Conservation (phyloP, 2,797 vertebrate genomes). For the Ambastaia sidthimunki region DNA sequence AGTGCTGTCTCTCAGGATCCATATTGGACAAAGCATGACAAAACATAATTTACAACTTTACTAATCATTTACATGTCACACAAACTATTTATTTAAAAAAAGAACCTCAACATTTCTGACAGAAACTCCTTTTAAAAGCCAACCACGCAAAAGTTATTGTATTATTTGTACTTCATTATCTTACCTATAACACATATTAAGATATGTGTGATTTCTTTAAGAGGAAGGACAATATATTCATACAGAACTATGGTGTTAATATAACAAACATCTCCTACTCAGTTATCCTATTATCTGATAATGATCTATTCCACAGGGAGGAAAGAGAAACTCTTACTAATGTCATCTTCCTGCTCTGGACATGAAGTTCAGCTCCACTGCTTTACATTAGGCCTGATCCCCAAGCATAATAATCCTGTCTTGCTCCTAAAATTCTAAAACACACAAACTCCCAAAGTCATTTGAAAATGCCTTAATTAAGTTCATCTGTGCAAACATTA, state of each 20-base stretch:
- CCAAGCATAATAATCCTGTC: slow-evolving; percentile 70
- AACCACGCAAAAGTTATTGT: neutral
- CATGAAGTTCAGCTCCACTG: slow-evolving; percentile 44
- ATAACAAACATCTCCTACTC: neutral
- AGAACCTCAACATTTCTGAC: too few relatives aligned
- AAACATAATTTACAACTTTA: too few relatives aligned
- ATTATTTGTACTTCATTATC: neutral
- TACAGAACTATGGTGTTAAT: neutral
- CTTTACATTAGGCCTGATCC: slow-evolving; percentile 65
- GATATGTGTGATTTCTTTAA: slow-evolving; percentile 14
- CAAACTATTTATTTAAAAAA: too few relatives aligned
- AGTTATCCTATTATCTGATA: slow-evolving; percentile 24
- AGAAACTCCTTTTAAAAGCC: neutral
- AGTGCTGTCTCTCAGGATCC: neutral
- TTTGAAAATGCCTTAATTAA: slow-evolving; percentile 78
- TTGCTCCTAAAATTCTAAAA: slow-evolving; percentile 76
- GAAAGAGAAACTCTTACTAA: slow-evolving; percentile 50
- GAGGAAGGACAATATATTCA: neutral
- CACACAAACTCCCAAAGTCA: slow-evolving; percentile 78
- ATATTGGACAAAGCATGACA: neutral
- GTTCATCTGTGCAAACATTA: slow-evolving; percentile 81
- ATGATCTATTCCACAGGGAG: slow-evolving; percentile 16
- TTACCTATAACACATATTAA: neutral
- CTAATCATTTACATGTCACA: too few relatives aligned
- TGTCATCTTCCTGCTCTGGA: slow-evolving; percentile 44